These are phyloP conservation scores for Sarcophilus harrisii DNA, from an alignment of 2,797 vertebrate species.

Conservation along the genomic window DNA sequence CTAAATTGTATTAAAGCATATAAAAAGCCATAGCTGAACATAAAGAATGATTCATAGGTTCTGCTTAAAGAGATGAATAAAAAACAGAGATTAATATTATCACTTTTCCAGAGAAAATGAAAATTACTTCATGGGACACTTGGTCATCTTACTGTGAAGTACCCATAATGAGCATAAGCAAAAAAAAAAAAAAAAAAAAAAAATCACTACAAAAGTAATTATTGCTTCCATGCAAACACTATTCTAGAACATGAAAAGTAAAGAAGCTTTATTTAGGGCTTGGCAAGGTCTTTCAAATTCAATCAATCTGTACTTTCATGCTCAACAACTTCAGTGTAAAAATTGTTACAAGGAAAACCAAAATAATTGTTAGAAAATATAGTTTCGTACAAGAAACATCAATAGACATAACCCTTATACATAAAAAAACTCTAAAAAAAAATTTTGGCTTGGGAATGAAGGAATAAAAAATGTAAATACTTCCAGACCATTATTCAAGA, in stretches of 20 bases:
- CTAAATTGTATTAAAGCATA: background rate
- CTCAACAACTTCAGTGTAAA: background rate
- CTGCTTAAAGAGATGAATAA: background rate
- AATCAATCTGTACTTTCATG: background rate
- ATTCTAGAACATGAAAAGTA: background rate
- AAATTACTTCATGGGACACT: background rate
- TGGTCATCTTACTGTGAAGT: background rate
- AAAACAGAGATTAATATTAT: background rate
- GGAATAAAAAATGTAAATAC: background rate
- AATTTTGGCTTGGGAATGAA: background rate
- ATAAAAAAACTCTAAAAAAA: background rate
- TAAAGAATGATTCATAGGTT: background rate
- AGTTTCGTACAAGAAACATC: background rate
- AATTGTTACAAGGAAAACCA: background rate
- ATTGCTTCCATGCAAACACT: background rate
- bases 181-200: background rate
- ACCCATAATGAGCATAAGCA: background rate
- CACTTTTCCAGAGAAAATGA: background rate
- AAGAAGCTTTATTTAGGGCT: background rate
- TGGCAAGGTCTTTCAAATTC: background rate
- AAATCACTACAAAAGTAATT: background rate
- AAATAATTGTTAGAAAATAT: background rate
- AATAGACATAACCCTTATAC: background rate
- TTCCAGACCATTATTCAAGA: background rate
- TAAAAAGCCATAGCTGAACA: background rate